Conservation (phyloP, 2,797 vertebrate species). For the Spea hammondii region DNA sequence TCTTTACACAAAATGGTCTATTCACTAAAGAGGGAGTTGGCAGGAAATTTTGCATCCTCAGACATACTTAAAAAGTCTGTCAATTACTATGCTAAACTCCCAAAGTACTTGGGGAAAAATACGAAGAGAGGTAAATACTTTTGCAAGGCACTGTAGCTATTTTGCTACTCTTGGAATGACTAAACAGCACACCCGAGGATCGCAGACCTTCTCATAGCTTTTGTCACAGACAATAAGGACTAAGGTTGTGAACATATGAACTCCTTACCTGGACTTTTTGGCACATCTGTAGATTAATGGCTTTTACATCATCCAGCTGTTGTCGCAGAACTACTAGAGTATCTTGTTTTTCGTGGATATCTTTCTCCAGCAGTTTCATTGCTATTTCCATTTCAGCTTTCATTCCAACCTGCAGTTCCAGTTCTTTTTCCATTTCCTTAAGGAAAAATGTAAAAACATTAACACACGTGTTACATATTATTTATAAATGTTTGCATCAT, state of each 20-base stretch:
- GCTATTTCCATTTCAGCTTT: conserved; percentile 98
- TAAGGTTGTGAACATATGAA: not conserved
- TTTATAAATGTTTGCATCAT: not conserved
- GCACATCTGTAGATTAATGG: conserved; percentile 95
- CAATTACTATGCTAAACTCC: too few species aligned
- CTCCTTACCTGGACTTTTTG: conserved; percentile 85
- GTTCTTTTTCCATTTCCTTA: conserved; percentile 90
- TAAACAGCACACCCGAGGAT: too few species aligned
- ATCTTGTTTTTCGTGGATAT: conserved; percentile 95
- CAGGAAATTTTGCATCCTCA: too few species aligned
- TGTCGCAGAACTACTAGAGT: conserved; percentile 84
- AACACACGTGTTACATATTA: not conserved
- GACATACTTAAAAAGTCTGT: too few species aligned
- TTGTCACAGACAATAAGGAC: too few species aligned
- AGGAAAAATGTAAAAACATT: not conserved
- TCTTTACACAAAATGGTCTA: too few species aligned
- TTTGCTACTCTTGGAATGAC: too few species aligned
- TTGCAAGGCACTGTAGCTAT: too few species aligned
- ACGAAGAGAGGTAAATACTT: too few species aligned
- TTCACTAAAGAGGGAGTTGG: too few species aligned
- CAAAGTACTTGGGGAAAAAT: too few species aligned
- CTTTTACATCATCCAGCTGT: conserved; percentile 94
- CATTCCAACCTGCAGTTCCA: conserved; percentile 89
- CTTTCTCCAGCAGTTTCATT: conserved; percentile 96
- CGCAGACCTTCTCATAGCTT: too few species aligned